phyloP scores from a whole-genome alignment of 2,888 invertebrate genomes.

The Hedya salicella region DNA sequence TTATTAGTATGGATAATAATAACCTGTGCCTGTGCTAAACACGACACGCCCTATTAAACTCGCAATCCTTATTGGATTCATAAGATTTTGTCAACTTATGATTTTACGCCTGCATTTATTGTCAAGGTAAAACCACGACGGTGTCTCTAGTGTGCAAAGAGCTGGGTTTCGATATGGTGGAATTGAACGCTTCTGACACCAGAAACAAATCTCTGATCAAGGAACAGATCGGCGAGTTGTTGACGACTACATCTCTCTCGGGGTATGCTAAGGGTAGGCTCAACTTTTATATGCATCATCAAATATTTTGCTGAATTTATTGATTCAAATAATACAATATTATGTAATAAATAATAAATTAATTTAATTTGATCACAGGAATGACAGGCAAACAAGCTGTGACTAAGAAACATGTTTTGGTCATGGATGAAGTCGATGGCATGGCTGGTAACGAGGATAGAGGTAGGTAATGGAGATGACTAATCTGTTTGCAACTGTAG shows the following conservation, averaged over 20 bases:
- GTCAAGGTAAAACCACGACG: conserved; percentile 92
- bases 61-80: too few species aligned
- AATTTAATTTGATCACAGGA: conserved; percentile 56
- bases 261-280: conserved; percentile 87
- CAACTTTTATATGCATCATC: background rate
- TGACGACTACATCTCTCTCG: conserved; percentile 90
- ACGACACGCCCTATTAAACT: too few species aligned
- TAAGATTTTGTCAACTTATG: background rate
- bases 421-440: conserved; percentile 99
- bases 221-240: conserved; percentile 92
- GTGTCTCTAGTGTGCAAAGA: conserved; percentile 95
- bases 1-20: too few species aligned
- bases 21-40: too few species aligned
- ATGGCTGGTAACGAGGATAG: conserved; percentile 99
- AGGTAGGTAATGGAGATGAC: conserved; percentile 69
- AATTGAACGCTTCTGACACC: conserved; percentile 99
- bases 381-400: conserved; percentile 79
- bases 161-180: conserved; percentile 94
- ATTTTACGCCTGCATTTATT: background rate
- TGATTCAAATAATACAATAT: too few species aligned
- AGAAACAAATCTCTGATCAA: conserved; percentile 94
- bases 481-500: too few species aligned
- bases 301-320: background rate
- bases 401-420: conserved; percentile 92
- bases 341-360: too few species aligned